Conservation (phyloP, 2,888 invertebrate species). For the Panorpa germanica region DNA sequence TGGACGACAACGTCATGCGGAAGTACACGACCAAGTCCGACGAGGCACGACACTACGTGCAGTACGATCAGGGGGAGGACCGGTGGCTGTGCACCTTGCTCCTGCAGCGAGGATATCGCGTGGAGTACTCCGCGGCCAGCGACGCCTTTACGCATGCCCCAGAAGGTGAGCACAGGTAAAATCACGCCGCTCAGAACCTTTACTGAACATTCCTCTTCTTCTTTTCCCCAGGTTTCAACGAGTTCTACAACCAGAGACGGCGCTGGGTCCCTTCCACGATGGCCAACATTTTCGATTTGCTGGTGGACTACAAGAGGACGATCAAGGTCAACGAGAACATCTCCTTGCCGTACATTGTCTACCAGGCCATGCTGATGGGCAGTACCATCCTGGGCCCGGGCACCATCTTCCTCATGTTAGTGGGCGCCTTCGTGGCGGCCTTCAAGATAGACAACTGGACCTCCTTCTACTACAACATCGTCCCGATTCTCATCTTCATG, state of each 20-base stretch:
- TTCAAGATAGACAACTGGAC: constrained; percentile 49
- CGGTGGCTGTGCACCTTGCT: constrained; percentile 88
- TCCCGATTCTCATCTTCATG: constrained; percentile 47
- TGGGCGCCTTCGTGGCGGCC: constrained; percentile 56
- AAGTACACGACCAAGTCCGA: constrained; percentile 64
- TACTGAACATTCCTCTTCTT: too few species aligned
- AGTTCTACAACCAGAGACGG: constrained; percentile 86
- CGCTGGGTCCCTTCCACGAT: constrained; percentile 95
- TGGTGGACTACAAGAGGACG: constrained; percentile 58
- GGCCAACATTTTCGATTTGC: constrained; percentile 82
- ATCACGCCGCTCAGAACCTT: too few species aligned
- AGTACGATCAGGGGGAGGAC: constrained; percentile 94
- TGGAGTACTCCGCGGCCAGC: constrained; percentile 90
- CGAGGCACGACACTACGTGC: constrained; percentile 71
- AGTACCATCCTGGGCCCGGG: constrained; percentile 54
- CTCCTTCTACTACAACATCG: constrained; percentile 43
- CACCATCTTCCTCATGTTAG: constrained; percentile 60
- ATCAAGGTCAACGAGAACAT: constrained; percentile 77
- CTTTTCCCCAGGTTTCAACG: too few species aligned
- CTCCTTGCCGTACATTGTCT: constrained; percentile 57
- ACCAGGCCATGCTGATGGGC: constrained; percentile 51
- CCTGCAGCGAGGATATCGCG: constrained; percentile 75
- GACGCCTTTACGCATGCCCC: constrained; percentile 92
- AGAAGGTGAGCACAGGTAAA: too few species aligned
- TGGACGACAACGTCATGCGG: constrained; percentile 81